These are phyloP conservation scores for Caenorhabditis briggsae DNA, from an alignment of 1,140 invertebrate genomes.

Conservation along the genomic window DNA sequence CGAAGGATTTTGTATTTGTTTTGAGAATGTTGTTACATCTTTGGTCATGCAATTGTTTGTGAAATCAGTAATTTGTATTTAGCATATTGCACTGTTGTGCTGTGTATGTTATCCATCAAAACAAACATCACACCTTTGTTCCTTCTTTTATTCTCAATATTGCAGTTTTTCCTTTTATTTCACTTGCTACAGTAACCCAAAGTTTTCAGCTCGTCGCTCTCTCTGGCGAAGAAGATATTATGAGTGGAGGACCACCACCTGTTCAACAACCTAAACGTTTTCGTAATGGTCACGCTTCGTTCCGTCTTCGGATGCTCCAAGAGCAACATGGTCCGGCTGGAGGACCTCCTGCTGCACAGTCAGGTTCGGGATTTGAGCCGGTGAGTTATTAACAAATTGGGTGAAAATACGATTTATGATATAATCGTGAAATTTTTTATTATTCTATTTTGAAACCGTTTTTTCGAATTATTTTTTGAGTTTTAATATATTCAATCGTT, in stretches of 20 bases:
- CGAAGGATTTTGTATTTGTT: no score
- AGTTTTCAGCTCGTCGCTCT: slow-evolving; percentile 49
- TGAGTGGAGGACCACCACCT: slow-evolving; percentile 55
- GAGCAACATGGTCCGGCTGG: slow-evolving; percentile 2
- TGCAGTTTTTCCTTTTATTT: not conserved
- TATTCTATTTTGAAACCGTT: not conserved
- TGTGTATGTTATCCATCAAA: no score
- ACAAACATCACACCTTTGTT: not conserved
- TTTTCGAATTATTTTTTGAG: not conserved
- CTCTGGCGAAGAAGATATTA: slow-evolving; percentile 56
- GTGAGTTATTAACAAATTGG: not conserved
- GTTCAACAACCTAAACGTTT: slow-evolving; percentile 44
- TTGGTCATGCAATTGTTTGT: no score
- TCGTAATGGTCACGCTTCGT: slow-evolving; percentile 24
- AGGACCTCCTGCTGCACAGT: not conserved
- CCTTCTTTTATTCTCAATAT: not conserved
- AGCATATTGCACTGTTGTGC: no score
- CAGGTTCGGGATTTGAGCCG: slow-evolving; percentile 54
- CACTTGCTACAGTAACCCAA: not conserved
- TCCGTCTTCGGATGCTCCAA: slow-evolving; percentile 33
- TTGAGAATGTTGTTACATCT: no score
- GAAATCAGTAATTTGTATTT: no score
- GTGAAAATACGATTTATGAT: not conserved
- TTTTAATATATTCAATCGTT: not conserved
- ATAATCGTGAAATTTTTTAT: no score